A percentile compares a stretch with the other conserved stretches of the same genome.
Evolutionary conservation across 92 coral and sea anemone species (phyloP).

Genomic region (Palythoa heliodiscus): DNA sequence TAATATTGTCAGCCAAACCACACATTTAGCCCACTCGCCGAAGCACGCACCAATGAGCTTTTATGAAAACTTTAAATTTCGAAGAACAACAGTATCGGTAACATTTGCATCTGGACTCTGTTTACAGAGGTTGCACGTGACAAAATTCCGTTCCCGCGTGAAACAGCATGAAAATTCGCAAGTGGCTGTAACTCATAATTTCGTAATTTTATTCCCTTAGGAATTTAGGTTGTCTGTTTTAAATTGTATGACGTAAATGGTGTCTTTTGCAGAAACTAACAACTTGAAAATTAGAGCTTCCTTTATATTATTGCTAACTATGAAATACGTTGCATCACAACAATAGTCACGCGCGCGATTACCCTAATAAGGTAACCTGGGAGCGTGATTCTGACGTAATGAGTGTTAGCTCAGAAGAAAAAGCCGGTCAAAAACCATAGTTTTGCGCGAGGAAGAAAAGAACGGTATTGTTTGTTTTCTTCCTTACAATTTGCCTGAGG

Average conservation of each 20-base stretch:
- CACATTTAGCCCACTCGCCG: too few relatives aligned
- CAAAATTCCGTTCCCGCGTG: too few relatives aligned
- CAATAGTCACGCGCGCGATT: constrained; percentile 24
- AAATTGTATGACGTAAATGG: neutral
- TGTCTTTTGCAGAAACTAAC: neutral
- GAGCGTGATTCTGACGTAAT: constrained; percentile 44
- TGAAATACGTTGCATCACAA: neutral
- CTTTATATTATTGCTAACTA: neutral
- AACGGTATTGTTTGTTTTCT: neutral
- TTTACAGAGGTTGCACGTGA: too few relatives aligned
- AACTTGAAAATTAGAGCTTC: neutral
- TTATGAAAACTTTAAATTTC: too few relatives aligned
- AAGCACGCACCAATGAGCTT: too few relatives aligned
- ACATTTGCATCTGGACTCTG: too few relatives aligned
- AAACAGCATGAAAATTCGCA: too few relatives aligned
- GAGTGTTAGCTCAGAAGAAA: neutral
- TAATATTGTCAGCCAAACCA: too few relatives aligned
- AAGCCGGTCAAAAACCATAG: constrained; percentile 25
- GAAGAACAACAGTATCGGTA: too few relatives aligned
- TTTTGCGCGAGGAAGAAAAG: neutral
- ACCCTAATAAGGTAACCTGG: constrained; percentile 40
- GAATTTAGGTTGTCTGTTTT: too few relatives aligned
- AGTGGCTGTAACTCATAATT: too few relatives aligned
- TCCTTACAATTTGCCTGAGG: neutral
- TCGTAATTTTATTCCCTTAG: too few relatives aligned